Evolutionary conservation across 30 jellyfish, hydroid and myxozoan genomes (phyloP).

Genomic region (Aurelia aurita complex sp. Pacific): DNA sequence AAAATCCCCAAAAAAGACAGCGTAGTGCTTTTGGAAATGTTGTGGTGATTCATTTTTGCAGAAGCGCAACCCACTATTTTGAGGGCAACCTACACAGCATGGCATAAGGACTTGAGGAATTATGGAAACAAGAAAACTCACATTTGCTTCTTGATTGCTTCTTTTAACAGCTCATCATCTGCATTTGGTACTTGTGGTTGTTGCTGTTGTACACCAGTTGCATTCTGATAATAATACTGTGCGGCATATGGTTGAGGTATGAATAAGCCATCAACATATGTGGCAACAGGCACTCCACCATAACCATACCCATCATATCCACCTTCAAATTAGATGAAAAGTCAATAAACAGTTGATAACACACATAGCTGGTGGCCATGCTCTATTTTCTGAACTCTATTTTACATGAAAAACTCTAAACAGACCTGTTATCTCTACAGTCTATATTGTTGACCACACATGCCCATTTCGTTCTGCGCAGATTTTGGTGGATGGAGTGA

Average conservation of each 20-base stretch:
- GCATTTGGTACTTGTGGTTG: constrained; percentile 33
- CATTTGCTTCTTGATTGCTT: constrained; percentile 85
- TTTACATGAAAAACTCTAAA: neutral
- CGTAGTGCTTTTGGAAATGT: too few relatives aligned
- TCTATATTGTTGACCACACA: too few relatives aligned
- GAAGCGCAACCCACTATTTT: too few relatives aligned
- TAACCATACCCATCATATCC: constrained; percentile 55
- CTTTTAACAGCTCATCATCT: constrained; percentile 77
- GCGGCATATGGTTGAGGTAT: constrained; percentile 85
- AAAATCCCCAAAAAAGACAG: too few relatives aligned
- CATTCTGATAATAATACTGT: constrained; percentile 53
- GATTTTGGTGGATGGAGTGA: too few relatives aligned
- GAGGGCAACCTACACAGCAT: too few relatives aligned
- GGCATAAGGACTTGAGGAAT: too few relatives aligned
- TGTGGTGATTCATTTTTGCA: too few relatives aligned
- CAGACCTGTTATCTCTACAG: too few relatives aligned
- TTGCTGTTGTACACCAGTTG: constrained; percentile 41
- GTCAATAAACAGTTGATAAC: neutral
- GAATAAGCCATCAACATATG: constrained; percentile 87
- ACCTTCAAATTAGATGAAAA: constrained; percentile 6
- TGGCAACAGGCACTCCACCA: constrained; percentile 62
- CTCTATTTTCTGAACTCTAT: neutral
- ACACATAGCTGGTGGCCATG: neutral
- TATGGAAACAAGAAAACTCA: constrained; percentile 5
- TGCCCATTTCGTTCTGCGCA: too few relatives aligned